phyloP scores from a whole-genome alignment of 1,140 invertebrate genomes.

The Periplaneta americana region DNA sequence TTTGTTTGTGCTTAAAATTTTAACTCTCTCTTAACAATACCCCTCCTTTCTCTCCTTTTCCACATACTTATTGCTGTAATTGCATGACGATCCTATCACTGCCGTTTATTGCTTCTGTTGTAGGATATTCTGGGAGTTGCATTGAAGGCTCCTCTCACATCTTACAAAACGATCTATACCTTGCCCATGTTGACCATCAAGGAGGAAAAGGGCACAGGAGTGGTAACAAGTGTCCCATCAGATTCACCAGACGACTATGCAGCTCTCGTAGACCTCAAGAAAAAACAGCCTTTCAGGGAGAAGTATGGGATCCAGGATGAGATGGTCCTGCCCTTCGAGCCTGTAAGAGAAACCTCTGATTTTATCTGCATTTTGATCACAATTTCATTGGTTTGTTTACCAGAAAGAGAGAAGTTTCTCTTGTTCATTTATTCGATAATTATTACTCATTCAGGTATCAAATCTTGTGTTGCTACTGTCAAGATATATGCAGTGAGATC shows the following conservation, averaged over 20 bases:
- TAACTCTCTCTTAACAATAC: too few species aligned
- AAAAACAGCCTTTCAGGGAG: constrained; percentile 87
- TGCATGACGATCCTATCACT: too few species aligned
- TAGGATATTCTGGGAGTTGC: constrained; percentile 72
- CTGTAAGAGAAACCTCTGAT: constrained; percentile 48
- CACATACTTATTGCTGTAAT: too few species aligned
- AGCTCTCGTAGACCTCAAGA: constrained; percentile 90
- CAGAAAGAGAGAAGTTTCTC: too few species aligned
- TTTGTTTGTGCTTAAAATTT: too few species aligned
- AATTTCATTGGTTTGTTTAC: too few species aligned
- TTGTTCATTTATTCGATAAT: too few species aligned
- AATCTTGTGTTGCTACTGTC: too few species aligned
- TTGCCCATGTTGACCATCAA: constrained; percentile 98
- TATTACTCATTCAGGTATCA: too few species aligned
- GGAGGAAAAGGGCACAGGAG: constrained; percentile 95
- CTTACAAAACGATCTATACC: constrained; percentile 80
- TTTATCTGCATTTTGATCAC: too few species aligned
- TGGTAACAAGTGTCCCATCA: constrained; percentile 97
- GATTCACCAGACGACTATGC: constrained; percentile 99
- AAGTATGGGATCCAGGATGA: constrained; percentile 91
- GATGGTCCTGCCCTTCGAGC: constrained; percentile 83
- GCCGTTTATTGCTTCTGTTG: neutral
- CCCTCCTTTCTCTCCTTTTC: too few species aligned
- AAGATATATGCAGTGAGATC: too few species aligned
- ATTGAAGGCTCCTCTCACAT: constrained; percentile 78